Base-by-base conservation (phyloP, 2,888 invertebrate species). In the Oscheius sp. region DNA sequence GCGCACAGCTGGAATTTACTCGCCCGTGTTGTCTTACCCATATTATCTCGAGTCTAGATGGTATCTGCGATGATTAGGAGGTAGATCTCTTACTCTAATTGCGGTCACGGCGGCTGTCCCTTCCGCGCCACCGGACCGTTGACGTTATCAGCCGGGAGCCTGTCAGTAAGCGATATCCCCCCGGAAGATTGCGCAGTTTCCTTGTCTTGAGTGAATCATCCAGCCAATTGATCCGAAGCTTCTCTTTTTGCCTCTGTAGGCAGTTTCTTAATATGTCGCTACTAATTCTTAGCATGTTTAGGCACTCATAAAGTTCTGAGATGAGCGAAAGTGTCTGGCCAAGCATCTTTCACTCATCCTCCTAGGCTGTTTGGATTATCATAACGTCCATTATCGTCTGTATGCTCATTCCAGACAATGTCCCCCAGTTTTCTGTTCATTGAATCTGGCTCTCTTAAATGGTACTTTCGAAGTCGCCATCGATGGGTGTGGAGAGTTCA, bases 71-170 rank as follows among this genome's bases (percentile, higher is more conserved):
- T n/a, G 29, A 21, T 29, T 35, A 3, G 35, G 21, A 21, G 3
- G 62, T 62, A 10, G 33, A 42, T 37, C 32, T 21, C 21, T 32
- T 58, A n/a, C 63, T 63, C 53, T 55, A 68, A 32, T 68, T 68
- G 68, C 68, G 68, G 68, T 68, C 68, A 35, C 9, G 29, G 32
- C 60, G 60, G 60, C 63, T 68, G 68, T 68, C 68, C 42, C 68
- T 68, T 68, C 68, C 68, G 42, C 68, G 13, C 29, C 68, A 37
- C 21, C 68, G 37, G n/a, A n/a, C 21, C 29, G 55, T 33, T 68
- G 68, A 68, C 42, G 37, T 55, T 68, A 68, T 68, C 68, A 35
- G 21, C 0, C 7, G 10, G 29, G 48, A 51, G 33, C 48, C 65
- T 32, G 65, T 51, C 65, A 29, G 65, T 65, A 65, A 65, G 48